Base-by-base conservation (phyloP, 2,113 vertebrate species). In the Pongo pygmaeus region DNA sequence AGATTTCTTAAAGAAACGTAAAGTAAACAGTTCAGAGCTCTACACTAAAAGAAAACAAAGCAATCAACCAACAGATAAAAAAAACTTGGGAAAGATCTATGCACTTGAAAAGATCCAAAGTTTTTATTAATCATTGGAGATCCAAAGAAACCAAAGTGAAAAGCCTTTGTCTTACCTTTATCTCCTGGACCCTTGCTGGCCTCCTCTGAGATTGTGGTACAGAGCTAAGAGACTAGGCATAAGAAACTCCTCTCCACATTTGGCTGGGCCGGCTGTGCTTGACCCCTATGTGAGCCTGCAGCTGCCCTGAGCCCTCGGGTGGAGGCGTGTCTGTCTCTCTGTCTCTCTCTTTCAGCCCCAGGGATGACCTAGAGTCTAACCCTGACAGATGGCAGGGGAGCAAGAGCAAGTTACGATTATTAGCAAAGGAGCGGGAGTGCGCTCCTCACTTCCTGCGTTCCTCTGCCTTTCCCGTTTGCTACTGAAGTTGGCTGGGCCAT, bases 381-480 rank as follows among this genome's bases (percentile, higher is more conserved):
- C 32, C 30, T 13, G 61, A 43, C 27, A 25, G 25, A 32, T 8
- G 13, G 32, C 48, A 35, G 40, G 27, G 48, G 61, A 43, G 6
- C 27, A 81, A 30, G 69, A 23, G n/a, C 43, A 9, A 35, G 35
- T 35, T 30, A 43, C 57, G 72, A 20, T 13, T 38, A 61, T 75
- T 57, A 17, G 3, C 27, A 16, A 18, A 83, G 46, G 38, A 35
- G 59, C 61, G 43, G 13, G 46, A 46, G 61, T 6, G 14, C 9
- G 0, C 1, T n/a, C 84, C 52, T 27, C 3, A 1, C 17, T 40
- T 30, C 23, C 25, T 0, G 0, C 4, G 1, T 23, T 57, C 30
- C 40, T 72, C 59, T 89, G 13, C 50, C 83, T 91, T n/a, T 17
- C 12, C 78, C 13, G 69, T 84, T 64, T n/a, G 35, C 0, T 46